Conservation (phyloP, 2,888 invertebrate species). For the Petrolisthes cinctipes region DNA sequence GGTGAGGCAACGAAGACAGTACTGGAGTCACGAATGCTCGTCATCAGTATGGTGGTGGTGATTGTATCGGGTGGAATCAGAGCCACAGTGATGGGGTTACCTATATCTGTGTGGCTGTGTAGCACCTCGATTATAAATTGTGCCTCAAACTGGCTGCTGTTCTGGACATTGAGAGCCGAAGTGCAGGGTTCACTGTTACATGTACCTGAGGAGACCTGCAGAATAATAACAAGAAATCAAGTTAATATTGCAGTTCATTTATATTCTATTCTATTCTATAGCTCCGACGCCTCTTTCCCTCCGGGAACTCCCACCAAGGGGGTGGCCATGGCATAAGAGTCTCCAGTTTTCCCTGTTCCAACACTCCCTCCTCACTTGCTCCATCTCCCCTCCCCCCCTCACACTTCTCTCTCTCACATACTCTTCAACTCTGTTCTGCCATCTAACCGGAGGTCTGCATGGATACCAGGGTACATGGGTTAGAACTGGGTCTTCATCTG, state of each 20-base stretch:
- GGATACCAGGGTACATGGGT: too few relatives aligned
- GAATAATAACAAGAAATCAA: background rate
- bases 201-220: conserved; percentile 10
- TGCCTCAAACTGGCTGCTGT: conserved; percentile 9
- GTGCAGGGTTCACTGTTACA: background rate
- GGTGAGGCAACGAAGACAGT: background rate
- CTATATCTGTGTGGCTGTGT: background rate
- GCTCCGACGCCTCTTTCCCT: too few relatives aligned
- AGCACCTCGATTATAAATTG: conserved; percentile 12
- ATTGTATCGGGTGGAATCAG: background rate
- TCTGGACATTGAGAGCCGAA: background rate
- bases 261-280: too few relatives aligned
- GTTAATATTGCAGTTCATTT: background rate
- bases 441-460: too few relatives aligned
- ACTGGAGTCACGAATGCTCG: background rate
- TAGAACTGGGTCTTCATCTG: too few relatives aligned
- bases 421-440: too few relatives aligned
- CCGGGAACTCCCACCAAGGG: too few relatives aligned
- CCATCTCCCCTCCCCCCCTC: too few relatives aligned
- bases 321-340: too few relatives aligned
- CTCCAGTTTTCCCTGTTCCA: too few relatives aligned
- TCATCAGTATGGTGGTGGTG: background rate
- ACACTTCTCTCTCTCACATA: too few relatives aligned
- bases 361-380: too few relatives aligned
- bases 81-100: background rate